Base-by-base conservation (phyloP, 2,888 invertebrate genomes). In the Graphium colonna region DNA sequence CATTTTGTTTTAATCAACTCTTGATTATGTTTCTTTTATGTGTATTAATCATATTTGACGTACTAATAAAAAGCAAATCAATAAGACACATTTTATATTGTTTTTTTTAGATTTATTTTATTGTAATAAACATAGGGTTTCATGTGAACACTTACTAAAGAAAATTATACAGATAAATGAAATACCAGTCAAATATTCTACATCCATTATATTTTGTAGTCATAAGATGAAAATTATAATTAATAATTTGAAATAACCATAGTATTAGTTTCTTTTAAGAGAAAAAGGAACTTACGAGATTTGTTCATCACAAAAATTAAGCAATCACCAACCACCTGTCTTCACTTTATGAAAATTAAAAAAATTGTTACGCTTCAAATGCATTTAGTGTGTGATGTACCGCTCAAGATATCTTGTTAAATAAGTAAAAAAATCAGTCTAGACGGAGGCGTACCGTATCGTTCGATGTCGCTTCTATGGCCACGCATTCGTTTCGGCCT, bases 151-250 rank as follows among this genome's bases (percentile, higher is more conserved):
- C 12, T 15, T 28, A 39, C 15, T 17, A 52, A 38, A 44, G 21
- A 36, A 50, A 18, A 47, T 28, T 43, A 47, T 49, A 57, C 33
- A 51, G 26, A 15, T 21, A 75, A 83, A 83, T 79, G 69, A 85
- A 84, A 87, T 62, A 67, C 68, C 61, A 72, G 62, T 65, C 44
- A 71, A 75, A 74, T 82, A 84, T 82, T 86, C 88, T 88, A 88
- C 87, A 80, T 87, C 85, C 86, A 84, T 82, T 88, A 88, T 87
- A 88, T 85, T 87, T 86, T 75, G 84, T 79, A 71, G 76, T 79
- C 83, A 77, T 82, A 77, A 85, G 74, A 69, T 77, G 82, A 84
- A 82, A 79, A 75, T 83, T 77, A 82, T 83, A 84, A 82, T 77
- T 78, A 79, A 77, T 73, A 83, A 77, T 77, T 76, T 76, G 28